These are phyloP conservation scores for Athalia rosae DNA, from an alignment of 2,888 invertebrate genomes.

Conservation along the genomic window DNA sequence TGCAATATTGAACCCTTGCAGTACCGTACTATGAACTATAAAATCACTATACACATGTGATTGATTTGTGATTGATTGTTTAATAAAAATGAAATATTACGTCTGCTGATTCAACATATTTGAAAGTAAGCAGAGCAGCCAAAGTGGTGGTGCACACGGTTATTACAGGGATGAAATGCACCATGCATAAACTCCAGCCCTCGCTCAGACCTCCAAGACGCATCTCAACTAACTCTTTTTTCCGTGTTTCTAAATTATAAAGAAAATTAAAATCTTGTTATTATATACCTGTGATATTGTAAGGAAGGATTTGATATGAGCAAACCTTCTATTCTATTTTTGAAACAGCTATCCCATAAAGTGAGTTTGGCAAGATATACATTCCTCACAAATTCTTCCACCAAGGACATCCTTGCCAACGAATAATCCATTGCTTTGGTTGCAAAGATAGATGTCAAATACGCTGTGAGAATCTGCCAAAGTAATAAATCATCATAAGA, in stretches of 20 bases:
- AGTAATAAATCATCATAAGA: constrained; percentile 24
- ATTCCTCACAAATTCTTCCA: constrained; percentile 62
- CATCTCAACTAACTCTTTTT: constrained; percentile 57
- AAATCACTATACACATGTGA: not conserved
- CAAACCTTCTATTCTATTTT: constrained; percentile 56
- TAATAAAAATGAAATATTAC: constrained; percentile 48
- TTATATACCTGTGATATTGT: too few species aligned
- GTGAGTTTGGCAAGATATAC: constrained; percentile 60
- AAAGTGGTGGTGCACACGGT: constrained; percentile 56
- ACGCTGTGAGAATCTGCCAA: constrained; percentile 57
- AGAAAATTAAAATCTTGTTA: too few species aligned
- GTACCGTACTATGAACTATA: not conserved
- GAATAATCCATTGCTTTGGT: constrained; percentile 59
- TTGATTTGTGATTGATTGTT: not conserved
- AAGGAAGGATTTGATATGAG: not conserved
- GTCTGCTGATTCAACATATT: constrained; percentile 52
- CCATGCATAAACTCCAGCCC: constrained; percentile 59
- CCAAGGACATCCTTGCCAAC: constrained; percentile 55
- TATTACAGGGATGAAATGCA: constrained; percentile 59
- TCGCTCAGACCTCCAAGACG: constrained; percentile 58
- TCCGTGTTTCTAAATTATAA: constrained; percentile 51
- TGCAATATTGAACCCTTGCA: not conserved
- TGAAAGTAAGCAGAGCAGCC: constrained; percentile 53
- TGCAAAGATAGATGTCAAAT: constrained; percentile 59
- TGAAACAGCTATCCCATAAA: constrained; percentile 59